Evolutionary conservation across 2,797 vertebrate genomes (phyloP).

Genomic region (Lagocephalus sceleratus): DNA sequence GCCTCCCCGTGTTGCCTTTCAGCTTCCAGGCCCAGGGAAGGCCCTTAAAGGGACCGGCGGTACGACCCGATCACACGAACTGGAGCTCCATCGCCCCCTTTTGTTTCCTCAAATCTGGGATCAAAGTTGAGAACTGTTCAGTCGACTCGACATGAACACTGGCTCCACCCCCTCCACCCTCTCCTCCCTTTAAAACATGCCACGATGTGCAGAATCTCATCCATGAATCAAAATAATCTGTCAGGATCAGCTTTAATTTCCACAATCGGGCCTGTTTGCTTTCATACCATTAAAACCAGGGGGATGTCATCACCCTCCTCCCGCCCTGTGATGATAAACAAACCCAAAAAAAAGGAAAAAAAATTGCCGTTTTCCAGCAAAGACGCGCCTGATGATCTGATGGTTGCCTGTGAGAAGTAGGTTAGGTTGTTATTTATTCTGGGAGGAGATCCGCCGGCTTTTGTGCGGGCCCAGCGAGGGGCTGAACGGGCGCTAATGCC

Average conservation of each 20-base stretch:
- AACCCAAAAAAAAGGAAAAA: too few relatives aligned
- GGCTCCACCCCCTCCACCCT: background rate
- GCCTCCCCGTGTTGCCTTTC: background rate
- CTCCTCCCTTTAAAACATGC: background rate
- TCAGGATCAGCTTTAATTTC: slow-evolving; percentile 24
- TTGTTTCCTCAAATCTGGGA: background rate
- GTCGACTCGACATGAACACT: background rate
- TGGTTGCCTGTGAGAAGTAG: slow-evolving; percentile 36
- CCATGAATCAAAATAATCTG: slow-evolving; percentile 10
- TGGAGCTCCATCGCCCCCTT: background rate
- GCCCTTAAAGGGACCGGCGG: background rate
- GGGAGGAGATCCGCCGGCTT: slow-evolving; percentile 25
- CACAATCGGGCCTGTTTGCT: slow-evolving; percentile 14
- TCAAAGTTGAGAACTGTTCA: background rate
- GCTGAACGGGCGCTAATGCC: slow-evolving; percentile 32
- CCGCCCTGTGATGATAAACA: slow-evolving; percentile 21
- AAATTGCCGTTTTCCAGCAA: slow-evolving; percentile 10
- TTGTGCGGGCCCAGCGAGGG: slow-evolving; percentile 20
- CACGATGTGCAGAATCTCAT: background rate
- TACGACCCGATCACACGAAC: background rate
- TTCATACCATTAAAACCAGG: slow-evolving; percentile 33
- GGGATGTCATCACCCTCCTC: slow-evolving; percentile 34
- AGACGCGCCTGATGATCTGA: slow-evolving; percentile 36
- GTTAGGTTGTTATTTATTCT: slow-evolving; percentile 35
- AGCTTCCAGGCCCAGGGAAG: background rate